Conservation (phyloP, 1,140 invertebrate genomes). For the Epicauta chinensis region DNA sequence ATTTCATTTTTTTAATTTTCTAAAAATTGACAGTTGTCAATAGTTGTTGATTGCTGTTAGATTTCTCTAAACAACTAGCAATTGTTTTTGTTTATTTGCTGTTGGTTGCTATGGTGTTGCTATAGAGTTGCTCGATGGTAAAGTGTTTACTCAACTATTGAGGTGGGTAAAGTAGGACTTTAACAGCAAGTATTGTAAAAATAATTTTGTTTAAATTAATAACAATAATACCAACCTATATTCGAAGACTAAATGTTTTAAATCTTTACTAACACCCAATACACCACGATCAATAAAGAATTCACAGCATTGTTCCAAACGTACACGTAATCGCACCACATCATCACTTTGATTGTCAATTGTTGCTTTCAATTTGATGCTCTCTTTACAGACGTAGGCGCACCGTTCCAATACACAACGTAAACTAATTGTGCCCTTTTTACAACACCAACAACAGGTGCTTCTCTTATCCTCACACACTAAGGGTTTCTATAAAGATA, state of each 20-base stretch:
- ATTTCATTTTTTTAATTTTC: no score
- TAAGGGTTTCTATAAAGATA: constrained; percentile 58
- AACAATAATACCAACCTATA: constrained; percentile 43
- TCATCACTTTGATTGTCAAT: constrained; percentile 75
- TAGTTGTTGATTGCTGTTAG: no score
- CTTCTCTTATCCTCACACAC: constrained; percentile 62
- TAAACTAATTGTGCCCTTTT: constrained; percentile 62
- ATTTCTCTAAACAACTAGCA: no score
- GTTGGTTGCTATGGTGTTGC: no score
- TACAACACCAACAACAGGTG: constrained; percentile 71
- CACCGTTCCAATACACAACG: constrained; percentile 65
- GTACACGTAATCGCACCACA: constrained; percentile 61
- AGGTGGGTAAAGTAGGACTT: no score
- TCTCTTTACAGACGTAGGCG: constrained; percentile 77
- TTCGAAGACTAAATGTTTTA: constrained; percentile 66
- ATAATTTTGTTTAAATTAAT: no score
- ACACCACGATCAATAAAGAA: constrained; percentile 78
- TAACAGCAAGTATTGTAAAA: no score
- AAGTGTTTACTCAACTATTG: no score
- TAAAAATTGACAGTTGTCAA: no score
- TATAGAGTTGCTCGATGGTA: no score
- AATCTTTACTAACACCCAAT: constrained; percentile 65
- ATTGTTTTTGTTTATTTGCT: no score
- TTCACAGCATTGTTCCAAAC: constrained; percentile 72
- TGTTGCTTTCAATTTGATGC: constrained; percentile 65